Percentiles rank a stretch among this genome's conserved stretches.
Conservation (phyloP, 2,113 vertebrate species). For the Cisticola juncidis region DNA sequence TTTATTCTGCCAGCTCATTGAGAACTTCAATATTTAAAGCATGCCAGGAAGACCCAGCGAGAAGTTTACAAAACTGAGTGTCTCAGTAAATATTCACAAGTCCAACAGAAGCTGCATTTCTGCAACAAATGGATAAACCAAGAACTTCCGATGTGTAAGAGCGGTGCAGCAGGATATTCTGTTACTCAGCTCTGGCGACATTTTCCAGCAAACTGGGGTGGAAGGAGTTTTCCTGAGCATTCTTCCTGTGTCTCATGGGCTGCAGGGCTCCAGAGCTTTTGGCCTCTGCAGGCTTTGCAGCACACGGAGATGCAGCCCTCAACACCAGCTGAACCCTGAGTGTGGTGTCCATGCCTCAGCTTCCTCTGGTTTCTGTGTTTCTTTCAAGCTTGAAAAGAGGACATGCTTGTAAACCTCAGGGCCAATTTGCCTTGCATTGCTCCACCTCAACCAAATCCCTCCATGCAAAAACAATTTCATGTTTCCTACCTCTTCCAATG, state of each 20-base stretch:
- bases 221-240: background rate
- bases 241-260: accelerated
- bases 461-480: background rate
- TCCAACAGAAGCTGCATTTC: background rate
- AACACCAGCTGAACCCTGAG: accelerated
- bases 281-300: background rate
- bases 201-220: background rate
- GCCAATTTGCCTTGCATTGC: background rate
- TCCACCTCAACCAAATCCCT: background rate
- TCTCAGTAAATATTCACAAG: background rate
- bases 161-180: background rate
- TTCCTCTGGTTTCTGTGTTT: background rate
- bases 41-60: background rate
- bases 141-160: background rate
- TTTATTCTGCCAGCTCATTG: background rate
- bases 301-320: background rate
- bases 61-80: background rate
- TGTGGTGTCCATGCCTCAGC: background rate
- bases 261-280: background rate
- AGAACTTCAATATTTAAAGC: slow-evolving; percentile 17
- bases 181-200: background rate
- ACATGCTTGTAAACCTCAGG: background rate
- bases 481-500: background rate
- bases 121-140: background rate
- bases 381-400: background rate